phyloP scores from a whole-genome alignment of 1,140 invertebrate genomes.

The Pseudachorutes palmiensis region DNA sequence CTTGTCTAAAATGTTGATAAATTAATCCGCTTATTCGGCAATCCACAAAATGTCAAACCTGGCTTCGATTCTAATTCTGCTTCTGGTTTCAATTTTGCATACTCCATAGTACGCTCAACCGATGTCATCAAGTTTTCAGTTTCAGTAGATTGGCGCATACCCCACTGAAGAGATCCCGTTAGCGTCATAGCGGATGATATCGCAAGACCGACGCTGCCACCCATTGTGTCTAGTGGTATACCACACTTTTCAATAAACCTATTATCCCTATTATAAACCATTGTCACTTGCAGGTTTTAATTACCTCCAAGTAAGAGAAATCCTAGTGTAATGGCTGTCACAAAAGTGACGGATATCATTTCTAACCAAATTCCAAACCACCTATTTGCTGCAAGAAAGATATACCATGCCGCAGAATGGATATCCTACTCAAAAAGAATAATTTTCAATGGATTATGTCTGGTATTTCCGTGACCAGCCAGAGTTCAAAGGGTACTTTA shows the following conservation, averaged over 20 bases:
- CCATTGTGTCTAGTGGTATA: not conserved
- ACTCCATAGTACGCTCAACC: constrained; percentile 68
- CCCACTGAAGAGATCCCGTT: constrained; percentile 56
- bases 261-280: not conserved
- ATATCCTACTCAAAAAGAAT: constrained; percentile 36
- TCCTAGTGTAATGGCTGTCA: constrained; percentile 18
- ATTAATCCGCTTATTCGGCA: no score
- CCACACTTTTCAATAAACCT: not conserved
- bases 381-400: constrained; percentile 53
- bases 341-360: constrained; percentile 18
- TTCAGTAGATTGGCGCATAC: constrained; percentile 67
- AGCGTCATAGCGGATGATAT: constrained; percentile 30
- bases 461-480: no score
- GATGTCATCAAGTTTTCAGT: constrained; percentile 74
- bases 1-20: constrained; percentile 40
- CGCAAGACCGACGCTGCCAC: constrained; percentile 32
- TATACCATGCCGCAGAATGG: constrained; percentile 56
- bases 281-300: not conserved
- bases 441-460: no score
- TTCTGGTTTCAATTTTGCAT: constrained; percentile 50
- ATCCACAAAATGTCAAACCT: no score
- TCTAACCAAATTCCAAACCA: constrained; percentile 32
- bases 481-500: no score
- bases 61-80: constrained; percentile 24
- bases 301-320: constrained; percentile 19